These are phyloP conservation scores for Alca torda DNA, from an alignment of 2,797 vertebrate species.

Conservation along the genomic window DNA sequence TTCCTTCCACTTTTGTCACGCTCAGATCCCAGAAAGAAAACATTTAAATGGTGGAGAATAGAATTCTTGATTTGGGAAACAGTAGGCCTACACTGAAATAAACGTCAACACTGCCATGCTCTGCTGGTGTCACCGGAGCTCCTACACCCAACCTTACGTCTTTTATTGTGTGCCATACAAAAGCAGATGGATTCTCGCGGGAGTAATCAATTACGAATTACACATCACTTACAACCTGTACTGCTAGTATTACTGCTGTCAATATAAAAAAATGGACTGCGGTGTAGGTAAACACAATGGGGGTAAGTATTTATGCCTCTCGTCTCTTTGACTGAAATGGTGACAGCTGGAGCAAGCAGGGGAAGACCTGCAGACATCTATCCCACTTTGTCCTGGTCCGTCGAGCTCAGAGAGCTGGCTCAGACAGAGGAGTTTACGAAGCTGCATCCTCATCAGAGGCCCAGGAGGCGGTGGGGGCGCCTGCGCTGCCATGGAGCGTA, in stretches of 20 bases:
- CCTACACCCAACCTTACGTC: background rate
- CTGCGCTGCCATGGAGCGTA: background rate
- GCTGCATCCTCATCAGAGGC: background rate
- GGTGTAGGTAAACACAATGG: background rate
- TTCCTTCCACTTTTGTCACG: constrained; percentile 36
- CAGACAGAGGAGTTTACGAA: background rate
- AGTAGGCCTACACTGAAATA: background rate
- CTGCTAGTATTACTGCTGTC: background rate
- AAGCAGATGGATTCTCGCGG: background rate
- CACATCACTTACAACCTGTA: background rate
- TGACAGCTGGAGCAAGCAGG: background rate
- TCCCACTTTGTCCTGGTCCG: background rate
- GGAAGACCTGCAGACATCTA: background rate
- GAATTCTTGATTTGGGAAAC: background rate
- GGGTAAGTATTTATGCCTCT: background rate
- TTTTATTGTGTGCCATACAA: background rate
- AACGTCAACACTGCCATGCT: background rate
- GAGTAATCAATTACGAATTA: background rate
- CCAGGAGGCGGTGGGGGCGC: background rate
- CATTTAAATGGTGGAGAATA: background rate
- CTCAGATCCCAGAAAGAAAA: background rate
- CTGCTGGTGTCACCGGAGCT: background rate
- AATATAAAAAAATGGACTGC: background rate
- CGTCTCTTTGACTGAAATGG: background rate
- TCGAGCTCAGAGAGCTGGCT: background rate